Conservation (phyloP, 2,888 invertebrate genomes). For the Serripes groenlandicus region DNA sequence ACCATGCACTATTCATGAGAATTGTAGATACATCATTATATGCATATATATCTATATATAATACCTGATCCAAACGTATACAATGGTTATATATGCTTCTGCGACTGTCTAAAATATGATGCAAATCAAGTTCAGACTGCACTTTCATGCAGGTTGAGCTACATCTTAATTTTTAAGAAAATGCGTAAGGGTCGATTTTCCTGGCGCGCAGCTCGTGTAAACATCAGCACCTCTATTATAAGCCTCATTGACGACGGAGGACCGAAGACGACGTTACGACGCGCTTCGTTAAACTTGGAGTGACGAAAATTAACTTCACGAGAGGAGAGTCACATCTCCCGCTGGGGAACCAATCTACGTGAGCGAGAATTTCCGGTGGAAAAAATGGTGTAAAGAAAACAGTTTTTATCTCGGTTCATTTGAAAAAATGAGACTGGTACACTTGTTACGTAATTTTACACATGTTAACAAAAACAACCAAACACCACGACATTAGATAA, state of each 20-base stretch:
- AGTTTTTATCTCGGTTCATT: slow-evolving; percentile 14
- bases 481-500: no score
- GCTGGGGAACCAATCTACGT: slow-evolving; percentile 7
- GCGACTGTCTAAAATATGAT: no score
- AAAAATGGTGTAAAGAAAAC: slow-evolving; percentile 27
- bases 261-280: slow-evolving; percentile 4
- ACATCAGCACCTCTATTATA: slow-evolving; percentile 13
- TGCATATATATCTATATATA: neutral
- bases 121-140: no score
- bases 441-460: slow-evolving; percentile 36
- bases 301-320: slow-evolving; percentile 65
- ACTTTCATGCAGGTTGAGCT: no score
- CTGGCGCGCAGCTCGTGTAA: neutral
- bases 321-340: neutral
- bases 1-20: no score
- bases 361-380: slow-evolving; percentile 13
- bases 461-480: slow-evolving; percentile 25
- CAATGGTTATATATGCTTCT: neutral
- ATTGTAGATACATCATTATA: neutral
- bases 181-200: no score
- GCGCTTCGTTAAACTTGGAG: slow-evolving; percentile 34
- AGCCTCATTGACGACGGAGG: slow-evolving; percentile 16
- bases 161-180: no score
- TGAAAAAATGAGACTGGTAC: slow-evolving; percentile 22
- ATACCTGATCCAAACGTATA: neutral